Conservation (phyloP, 1,140 invertebrate genomes). For the Anthonomus grandis region DNA sequence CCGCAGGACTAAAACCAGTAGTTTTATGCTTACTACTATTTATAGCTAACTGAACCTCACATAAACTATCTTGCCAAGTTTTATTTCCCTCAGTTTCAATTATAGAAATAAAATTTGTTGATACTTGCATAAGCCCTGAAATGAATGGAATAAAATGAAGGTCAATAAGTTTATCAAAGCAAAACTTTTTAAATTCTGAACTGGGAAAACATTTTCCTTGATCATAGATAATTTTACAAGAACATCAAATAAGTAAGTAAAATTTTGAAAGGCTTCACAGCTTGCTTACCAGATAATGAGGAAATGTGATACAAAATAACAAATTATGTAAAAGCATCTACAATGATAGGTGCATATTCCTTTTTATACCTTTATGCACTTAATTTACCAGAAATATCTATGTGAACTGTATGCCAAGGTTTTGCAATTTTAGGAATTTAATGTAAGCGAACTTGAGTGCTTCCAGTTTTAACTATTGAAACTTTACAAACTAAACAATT, state of each 20-base stretch:
- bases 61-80: constrained; percentile 12
- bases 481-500: constrained; percentile 36
- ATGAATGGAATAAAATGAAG: neutral
- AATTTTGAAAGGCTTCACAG: too few relatives aligned
- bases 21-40: constrained; percentile 1
- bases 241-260: too few relatives aligned
- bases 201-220: constrained; percentile 5
- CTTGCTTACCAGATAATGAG: too few relatives aligned
- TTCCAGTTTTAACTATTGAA: constrained; percentile 23
- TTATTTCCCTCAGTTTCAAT: constrained; percentile 5
- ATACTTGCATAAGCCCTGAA: neutral
- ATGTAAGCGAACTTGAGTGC: constrained; percentile 1
- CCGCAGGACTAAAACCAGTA: too few relatives aligned
- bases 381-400: neutral
- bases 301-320: too few relatives aligned
- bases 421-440: constrained; percentile 7
- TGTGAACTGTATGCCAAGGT: too few relatives aligned
- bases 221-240: neutral
- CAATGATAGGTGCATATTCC: too few relatives aligned
- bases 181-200: constrained; percentile 1
- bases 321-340: too few relatives aligned
- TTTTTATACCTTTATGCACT: neutral
- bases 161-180: constrained; percentile 1
- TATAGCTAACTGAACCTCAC: constrained; percentile 3
- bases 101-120: neutral